Evolutionary conservation across 2,888 invertebrate genomes (phyloP).

Genomic region (Agonopterix subpropinquella): DNA sequence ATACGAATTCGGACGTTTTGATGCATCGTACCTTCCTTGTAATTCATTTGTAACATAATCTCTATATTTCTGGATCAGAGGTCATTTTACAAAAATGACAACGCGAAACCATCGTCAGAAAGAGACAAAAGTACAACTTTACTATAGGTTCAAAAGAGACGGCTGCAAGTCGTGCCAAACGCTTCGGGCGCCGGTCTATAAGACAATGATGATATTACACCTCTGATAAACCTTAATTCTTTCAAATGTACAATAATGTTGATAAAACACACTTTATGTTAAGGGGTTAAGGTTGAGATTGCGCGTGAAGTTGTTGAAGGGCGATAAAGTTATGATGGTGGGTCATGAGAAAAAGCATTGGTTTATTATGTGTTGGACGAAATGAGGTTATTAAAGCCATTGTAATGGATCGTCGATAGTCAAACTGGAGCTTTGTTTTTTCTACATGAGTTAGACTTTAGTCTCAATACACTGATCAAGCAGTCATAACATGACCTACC

Average conservation of each 20-base stretch:
- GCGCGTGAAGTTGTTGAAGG: neutral
- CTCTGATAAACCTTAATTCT: conserved; percentile 6
- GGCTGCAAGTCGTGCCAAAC: conserved; percentile 32
- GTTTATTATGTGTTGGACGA: neutral
- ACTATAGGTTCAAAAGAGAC: conserved; percentile 23
- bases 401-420: no score
- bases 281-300: conserved; percentile 34
- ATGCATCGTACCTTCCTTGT: conserved; percentile 10
- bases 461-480: no score
- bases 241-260: neutral
- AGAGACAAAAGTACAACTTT: conserved; percentile 20
- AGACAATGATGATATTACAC: conserved; percentile 52
- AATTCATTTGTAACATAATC: conserved; percentile 55
- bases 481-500: no score
- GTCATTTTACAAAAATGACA: conserved; percentile 68
- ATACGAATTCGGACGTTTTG: neutral
- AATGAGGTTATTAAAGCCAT: neutral
- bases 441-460: neutral
- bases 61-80: conserved; percentile 57
- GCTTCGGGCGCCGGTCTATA: conserved; percentile 51
- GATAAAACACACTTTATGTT: conserved; percentile 14
- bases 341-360: neutral
- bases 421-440: neutral
- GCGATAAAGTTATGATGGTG: neutral
- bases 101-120: conserved; percentile 38